Conservation (phyloP, 2,797 vertebrate species). For the Anguilla anguilla region DNA sequence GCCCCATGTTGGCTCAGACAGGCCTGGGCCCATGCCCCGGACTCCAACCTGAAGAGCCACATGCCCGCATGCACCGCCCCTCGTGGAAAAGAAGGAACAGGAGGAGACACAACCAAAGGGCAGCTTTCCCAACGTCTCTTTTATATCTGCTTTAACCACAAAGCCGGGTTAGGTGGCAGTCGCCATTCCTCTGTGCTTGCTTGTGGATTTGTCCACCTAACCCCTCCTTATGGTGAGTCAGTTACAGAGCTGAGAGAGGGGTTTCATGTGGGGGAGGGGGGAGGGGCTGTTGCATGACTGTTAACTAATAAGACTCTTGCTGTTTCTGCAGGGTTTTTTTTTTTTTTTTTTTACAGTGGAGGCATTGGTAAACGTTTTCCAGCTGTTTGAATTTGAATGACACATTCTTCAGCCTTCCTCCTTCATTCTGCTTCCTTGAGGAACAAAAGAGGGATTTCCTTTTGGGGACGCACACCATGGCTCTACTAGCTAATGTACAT, state of each 20-base stretch:
- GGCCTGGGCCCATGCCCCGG: background rate
- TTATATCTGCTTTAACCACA: conserved; percentile 50
- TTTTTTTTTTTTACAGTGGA: conserved; percentile 29
- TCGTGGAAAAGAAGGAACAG: background rate
- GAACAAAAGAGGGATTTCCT: conserved; percentile 82
- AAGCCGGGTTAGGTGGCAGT: conserved; percentile 53
- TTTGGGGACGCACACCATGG: conserved; percentile 65
- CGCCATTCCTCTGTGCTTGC: conserved; percentile 50
- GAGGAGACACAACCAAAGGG: background rate
- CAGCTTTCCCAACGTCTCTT: background rate
- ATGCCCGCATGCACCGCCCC: background rate
- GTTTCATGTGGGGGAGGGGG: conserved; percentile 1
- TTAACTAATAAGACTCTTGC: conserved; percentile 64
- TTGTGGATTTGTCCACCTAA: conserved; percentile 64
- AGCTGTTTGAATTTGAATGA: conserved; percentile 70
- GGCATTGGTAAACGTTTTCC: conserved; percentile 63
- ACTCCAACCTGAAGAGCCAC: background rate
- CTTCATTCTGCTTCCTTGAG: conserved; percentile 71
- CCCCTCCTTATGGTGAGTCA: conserved; percentile 59
- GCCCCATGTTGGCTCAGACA: conserved; percentile 22
- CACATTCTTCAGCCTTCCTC: conserved; percentile 70
- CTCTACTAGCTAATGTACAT: conserved; percentile 61
- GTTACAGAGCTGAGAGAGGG: conserved; percentile 60
- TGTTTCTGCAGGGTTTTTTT: conserved; percentile 42
- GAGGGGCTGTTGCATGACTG: conserved; percentile 39